These are phyloP conservation scores for Pseudomyrmex pallidus DNA, from an alignment of 1,140 invertebrate genomes.

Conservation along the genomic window DNA sequence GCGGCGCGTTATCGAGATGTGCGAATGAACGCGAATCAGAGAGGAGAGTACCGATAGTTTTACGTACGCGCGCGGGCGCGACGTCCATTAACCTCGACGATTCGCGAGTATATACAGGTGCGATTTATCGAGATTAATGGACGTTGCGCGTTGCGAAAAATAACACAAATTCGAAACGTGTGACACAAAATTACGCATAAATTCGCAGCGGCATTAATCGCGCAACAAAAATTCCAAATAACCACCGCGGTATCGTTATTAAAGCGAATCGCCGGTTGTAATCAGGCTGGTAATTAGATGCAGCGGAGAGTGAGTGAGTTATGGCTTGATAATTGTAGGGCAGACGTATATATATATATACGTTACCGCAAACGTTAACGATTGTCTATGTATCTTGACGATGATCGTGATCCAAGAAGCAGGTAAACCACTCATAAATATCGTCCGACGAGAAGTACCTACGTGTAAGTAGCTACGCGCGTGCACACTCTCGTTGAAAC, in stretches of 20 bases:
- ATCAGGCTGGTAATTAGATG: constrained; percentile 68
- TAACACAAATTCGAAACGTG: neutral
- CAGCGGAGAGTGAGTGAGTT: constrained; percentile 45
- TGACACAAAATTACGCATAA: neutral
- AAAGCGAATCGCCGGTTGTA: constrained; percentile 72
- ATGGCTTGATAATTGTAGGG: constrained; percentile 46
- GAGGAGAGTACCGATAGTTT: neutral
- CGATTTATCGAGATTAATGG: neutral
- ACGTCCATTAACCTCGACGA: neutral
- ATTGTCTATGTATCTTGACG: constrained; percentile 55
- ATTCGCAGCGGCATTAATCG: neutral
- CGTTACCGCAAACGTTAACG: constrained; percentile 52
- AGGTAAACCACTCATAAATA: constrained; percentile 41
- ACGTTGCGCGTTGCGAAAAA: neutral
- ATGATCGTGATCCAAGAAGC: constrained; percentile 44
- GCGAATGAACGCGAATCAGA: neutral
- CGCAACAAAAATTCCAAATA: constrained; percentile 10
- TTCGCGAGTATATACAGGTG: neutral
- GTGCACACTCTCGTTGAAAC: neutral
- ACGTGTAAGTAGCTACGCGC: constrained; percentile 4
- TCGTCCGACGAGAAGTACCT: constrained; percentile 8
- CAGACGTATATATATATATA: neutral
- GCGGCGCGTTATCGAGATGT: neutral
- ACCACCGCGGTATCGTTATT: constrained; percentile 26
- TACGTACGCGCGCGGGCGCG: neutral